Conservation (phyloP, 2,113 vertebrate species). For the Noctilio leporinus region DNA sequence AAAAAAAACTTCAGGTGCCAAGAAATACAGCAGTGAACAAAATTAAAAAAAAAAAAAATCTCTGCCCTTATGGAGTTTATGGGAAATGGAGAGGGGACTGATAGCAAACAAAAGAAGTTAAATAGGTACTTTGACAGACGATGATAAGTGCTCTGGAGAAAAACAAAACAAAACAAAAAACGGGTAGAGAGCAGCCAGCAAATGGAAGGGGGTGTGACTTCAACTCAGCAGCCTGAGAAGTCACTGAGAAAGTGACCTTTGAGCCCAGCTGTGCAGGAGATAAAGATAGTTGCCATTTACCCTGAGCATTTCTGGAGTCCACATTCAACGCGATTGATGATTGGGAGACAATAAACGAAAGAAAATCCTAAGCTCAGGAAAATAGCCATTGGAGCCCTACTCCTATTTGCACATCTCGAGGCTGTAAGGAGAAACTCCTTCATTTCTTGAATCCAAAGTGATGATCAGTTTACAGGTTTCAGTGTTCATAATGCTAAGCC, state of each 20-base stretch:
- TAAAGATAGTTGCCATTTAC: not conserved
- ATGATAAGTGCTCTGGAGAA: not conserved
- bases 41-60: not conserved
- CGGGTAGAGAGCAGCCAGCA: not conserved
- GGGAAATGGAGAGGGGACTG: not conserved
- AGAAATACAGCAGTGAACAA: not conserved
- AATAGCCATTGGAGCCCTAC: not conserved
- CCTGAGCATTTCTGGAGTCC: not conserved
- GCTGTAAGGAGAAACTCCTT: not conserved
- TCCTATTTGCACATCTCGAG: not conserved
- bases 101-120: not conserved
- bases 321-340: not conserved
- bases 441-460: not conserved
- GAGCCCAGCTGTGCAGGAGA: not conserved
- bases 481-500: not conserved
- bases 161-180: constrained; percentile 1
- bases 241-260: not conserved
- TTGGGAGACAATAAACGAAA: not conserved
- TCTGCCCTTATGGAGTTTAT: not conserved
- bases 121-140: not conserved
- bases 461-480: not conserved
- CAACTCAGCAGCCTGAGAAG: not conserved
- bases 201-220: not conserved
- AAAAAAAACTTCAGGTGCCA: not conserved
- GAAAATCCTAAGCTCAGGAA: not conserved